Conservation (phyloP, 2,888 invertebrate species). For the Campoplex nolae region DNA sequence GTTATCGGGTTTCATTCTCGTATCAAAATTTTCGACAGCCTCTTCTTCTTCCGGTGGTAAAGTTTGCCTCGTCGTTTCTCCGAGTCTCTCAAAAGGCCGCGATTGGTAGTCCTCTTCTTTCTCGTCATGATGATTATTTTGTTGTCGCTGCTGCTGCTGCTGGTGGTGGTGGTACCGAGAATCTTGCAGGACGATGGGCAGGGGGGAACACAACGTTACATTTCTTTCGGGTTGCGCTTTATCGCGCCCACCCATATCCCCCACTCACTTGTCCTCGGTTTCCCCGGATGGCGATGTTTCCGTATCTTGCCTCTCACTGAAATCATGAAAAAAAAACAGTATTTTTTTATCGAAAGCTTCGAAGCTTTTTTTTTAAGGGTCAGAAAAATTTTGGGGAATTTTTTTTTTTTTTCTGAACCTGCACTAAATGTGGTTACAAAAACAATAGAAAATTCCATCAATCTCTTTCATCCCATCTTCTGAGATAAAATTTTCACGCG, state of each 20-base stretch:
- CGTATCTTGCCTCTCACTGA: conserved; percentile 82
- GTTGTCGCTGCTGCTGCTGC: conserved; percentile 42
- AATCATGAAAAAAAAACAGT: conserved; percentile 69
- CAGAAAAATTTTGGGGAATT: too few relatives aligned
- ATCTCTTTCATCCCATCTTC: not conserved
- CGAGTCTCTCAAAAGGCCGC: conserved; percentile 63
- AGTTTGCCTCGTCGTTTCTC: conserved; percentile 40
- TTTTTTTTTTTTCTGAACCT: not conserved
- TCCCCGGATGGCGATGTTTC: conserved; percentile 78
- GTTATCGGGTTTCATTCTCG: conserved; percentile 6
- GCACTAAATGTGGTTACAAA: not conserved
- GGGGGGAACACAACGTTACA: conserved; percentile 75
- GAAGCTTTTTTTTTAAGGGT: too few relatives aligned
- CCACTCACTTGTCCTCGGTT: conserved; percentile 83
- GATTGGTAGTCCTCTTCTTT: conserved; percentile 47
- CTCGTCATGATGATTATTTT: conserved; percentile 41
- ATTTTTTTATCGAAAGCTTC: conserved; percentile 16
- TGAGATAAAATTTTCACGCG: not conserved
- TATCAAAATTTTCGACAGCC: conserved; percentile 23
- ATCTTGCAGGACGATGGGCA: conserved; percentile 76
- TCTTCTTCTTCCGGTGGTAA: not conserved
- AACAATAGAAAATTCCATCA: not conserved
- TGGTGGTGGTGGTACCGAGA: conserved; percentile 71
- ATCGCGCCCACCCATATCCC: conserved; percentile 81
- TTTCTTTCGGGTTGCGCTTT: conserved; percentile 76